Base-by-base conservation (phyloP, 2,113 vertebrate species). In the Phalacrocorax pelagicus region DNA sequence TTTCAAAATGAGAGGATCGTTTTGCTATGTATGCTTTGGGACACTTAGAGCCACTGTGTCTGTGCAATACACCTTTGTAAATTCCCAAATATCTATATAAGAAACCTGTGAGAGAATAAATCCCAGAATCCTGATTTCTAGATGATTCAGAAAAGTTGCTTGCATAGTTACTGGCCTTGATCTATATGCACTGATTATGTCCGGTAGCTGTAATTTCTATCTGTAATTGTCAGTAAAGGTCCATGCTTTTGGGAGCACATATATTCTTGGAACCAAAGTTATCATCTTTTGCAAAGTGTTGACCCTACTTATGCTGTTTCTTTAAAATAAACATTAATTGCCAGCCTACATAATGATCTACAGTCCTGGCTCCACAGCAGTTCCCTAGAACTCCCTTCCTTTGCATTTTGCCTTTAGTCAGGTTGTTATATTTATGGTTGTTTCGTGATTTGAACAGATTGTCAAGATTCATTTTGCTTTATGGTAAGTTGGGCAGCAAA, bases 271-370 rank as follows among this genome's bases (percentile, higher is more conserved):
- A 94, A 92, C 38, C 34, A 38, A 88, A 86, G n/a, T 79, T 80
- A 81, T 2, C 23, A 16, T 92, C 36, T 82, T 85, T 40, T 80
- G 46, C 66, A 47, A 72, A 90, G 81, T 57, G 42, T 36, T 90
- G 58, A 84, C 70, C 73, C 66, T 92, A 16, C 57, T 86, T 87
- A 75, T 10, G 10, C 62, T 79, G 49, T 54, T 67, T 27, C 86
- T 94, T 91, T 85, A 81, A 95, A 89, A 75, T 94, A 85, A 89
- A 62, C 32, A 65, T 73, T 88, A 87, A 81, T 75, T 94, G 83
- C 77, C 86, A 91, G 30, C 70, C 81, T 94, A 34, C 78, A 16
- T 72, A 90, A 65, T 79, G 44, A 87, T 74, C 81, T 91, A 30
- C 38, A 86, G 21, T 77, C 63, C 67, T 84, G 70, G 21, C 44